These are phyloP conservation scores for Achatina immaculata DNA, from an alignment of 1,140 invertebrate species.

Conservation along the genomic window DNA sequence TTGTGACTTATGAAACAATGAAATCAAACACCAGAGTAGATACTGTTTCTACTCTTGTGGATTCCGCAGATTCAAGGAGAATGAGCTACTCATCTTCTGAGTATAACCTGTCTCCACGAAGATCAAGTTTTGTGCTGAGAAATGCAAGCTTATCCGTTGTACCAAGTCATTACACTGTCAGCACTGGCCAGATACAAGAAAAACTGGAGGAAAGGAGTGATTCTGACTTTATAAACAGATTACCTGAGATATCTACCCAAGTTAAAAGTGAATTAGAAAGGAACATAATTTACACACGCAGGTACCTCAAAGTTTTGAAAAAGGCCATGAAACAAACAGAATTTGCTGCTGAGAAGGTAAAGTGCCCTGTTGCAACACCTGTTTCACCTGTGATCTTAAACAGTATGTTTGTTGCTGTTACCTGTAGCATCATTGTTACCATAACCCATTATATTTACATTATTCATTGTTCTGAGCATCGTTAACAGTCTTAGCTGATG, in stretches of 20 bases:
- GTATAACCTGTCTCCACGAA: background rate
- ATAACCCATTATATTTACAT: too few relatives aligned
- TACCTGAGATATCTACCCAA: background rate
- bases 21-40: background rate
- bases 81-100: background rate
- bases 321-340: background rate
- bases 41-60: background rate
- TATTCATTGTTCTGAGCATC: too few relatives aligned
- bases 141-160: background rate
- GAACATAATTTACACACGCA: background rate
- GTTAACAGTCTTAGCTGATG: too few relatives aligned
- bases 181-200: background rate
- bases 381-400: too few relatives aligned
- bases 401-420: too few relatives aligned
- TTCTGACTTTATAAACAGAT: conserved; percentile 14
- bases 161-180: background rate
- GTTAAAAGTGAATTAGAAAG: conserved; percentile 6
- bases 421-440: too few relatives aligned
- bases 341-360: too few relatives aligned
- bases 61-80: background rate
- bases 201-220: conserved; percentile 11
- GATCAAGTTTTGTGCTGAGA: background rate
- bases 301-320: conserved; percentile 1
- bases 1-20: background rate
- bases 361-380: too few relatives aligned